These are phyloP conservation scores for Chymomyza amoena DNA, from an alignment of 2,888 invertebrate species.

Conservation along the genomic window DNA sequence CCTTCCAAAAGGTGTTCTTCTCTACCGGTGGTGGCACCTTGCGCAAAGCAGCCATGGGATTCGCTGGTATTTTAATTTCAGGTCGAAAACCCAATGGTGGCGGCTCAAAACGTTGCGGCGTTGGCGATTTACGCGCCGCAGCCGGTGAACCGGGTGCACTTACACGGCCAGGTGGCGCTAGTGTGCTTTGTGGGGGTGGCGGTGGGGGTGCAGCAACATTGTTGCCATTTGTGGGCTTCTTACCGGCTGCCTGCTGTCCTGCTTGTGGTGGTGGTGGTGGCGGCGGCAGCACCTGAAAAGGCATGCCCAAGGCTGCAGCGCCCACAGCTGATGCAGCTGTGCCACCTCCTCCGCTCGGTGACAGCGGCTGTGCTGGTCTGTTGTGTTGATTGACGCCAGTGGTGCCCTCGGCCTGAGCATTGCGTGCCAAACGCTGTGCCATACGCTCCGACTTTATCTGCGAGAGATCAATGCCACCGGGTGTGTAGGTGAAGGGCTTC, in stretches of 20 bases:
- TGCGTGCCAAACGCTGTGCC: slow-evolving; percentile 86
- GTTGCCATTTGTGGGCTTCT: slow-evolving; percentile 78
- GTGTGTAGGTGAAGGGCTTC: slow-evolving; percentile 97
- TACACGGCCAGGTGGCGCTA: slow-evolving; percentile 78
- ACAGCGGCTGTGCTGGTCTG: slow-evolving; percentile 77
- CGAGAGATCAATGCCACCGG: slow-evolving; percentile 93
- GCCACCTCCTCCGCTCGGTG: slow-evolving; percentile 74
- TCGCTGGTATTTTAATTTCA: slow-evolving; percentile 87
- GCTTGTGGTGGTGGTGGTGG: slow-evolving; percentile 80
- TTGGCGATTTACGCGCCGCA: slow-evolving; percentile 78
- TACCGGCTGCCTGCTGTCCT: slow-evolving; percentile 62
- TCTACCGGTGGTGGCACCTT: slow-evolving; percentile 85
- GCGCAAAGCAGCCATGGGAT: slow-evolving; percentile 85
- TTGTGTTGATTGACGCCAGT: slow-evolving; percentile 81
- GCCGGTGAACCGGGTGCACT: slow-evolving; percentile 79
- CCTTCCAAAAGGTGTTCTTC: slow-evolving; percentile 82
- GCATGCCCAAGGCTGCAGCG: slow-evolving; percentile 69
- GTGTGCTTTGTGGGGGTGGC: slow-evolving; percentile 73
- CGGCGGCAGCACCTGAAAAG: slow-evolving; percentile 74
- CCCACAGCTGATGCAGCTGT: slow-evolving; percentile 82
- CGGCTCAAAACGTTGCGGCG: slow-evolving; percentile 80
- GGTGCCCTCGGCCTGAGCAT: slow-evolving; percentile 86
- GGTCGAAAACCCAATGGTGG: slow-evolving; percentile 82
- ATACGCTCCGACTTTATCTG: slow-evolving; percentile 94
- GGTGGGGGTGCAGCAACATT: slow-evolving; percentile 80